Evolutionary conservation across 2,888 invertebrate species (phyloP).

Genomic region (Meandrusa payeni): DNA sequence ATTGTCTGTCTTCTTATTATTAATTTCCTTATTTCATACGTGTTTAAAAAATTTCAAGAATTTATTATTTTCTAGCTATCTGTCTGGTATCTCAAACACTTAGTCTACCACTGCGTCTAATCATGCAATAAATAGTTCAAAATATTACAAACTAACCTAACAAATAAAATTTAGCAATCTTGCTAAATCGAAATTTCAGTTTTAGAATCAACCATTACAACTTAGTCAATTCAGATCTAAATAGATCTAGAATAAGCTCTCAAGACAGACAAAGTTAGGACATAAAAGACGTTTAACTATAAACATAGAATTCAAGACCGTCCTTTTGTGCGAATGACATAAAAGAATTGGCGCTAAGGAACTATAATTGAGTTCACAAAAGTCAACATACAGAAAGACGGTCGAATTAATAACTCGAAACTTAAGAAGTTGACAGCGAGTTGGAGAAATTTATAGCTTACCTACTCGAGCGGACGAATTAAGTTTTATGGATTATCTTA

Average conservation of each 20-base stretch:
- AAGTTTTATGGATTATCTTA: constrained; percentile 11
- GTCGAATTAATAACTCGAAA: constrained; percentile 21
- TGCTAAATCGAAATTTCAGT: not conserved
- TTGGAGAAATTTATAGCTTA: constrained; percentile 13
- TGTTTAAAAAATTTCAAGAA: too few relatives aligned
- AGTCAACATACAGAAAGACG: constrained; percentile 13
- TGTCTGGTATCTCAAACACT: too few relatives aligned
- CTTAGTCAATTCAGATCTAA: constrained; percentile 8
- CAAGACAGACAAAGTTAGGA: constrained; percentile 2
- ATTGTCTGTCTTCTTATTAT: too few relatives aligned
- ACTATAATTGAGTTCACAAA: constrained; percentile 19
- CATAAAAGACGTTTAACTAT: constrained; percentile 2
- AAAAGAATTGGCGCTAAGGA: constrained; percentile 17
- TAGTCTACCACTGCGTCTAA: too few relatives aligned
- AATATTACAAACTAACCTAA: too few relatives aligned
- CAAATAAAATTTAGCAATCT: too few relatives aligned
- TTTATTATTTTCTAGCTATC: too few relatives aligned
- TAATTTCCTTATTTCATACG: too few relatives aligned
- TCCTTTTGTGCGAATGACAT: constrained; percentile 17
- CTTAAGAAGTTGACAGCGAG: constrained; percentile 15
- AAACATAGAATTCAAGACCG: constrained; percentile 1
- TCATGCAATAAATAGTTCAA: too few relatives aligned
- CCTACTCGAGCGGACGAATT: constrained; percentile 5
- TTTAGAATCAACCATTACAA: constrained; percentile 9
- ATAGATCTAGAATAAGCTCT: constrained; percentile 1